A percentile compares a stretch with the other conserved stretches of the same genome.
phyloP scores from a whole-genome alignment of 2,888 invertebrate genomes.

The Helobdella robusta region DNA sequence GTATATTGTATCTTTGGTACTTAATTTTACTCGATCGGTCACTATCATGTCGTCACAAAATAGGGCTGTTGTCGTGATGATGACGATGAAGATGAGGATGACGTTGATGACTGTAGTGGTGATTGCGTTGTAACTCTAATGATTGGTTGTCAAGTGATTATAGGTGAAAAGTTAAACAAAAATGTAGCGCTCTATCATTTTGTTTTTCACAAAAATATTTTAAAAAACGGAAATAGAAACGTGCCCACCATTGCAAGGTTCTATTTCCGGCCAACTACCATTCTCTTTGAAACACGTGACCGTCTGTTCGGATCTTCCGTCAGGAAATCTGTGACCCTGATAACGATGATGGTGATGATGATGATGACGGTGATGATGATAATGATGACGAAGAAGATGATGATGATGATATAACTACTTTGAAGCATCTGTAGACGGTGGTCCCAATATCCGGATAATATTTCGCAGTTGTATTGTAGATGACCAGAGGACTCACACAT shows the following conservation, averaged over 20 bases:
- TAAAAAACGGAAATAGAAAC: too few relatives aligned
- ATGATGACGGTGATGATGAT: slow-evolving; percentile 3
- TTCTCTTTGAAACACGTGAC: slow-evolving; percentile 13
- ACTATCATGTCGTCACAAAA: slow-evolving; percentile 7
- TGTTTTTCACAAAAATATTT: too few relatives aligned
- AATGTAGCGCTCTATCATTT: too few relatives aligned
- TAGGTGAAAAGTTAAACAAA: too few relatives aligned
- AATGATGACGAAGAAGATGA: background rate
- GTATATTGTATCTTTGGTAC: background rate
- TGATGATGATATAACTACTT: slow-evolving; percentile 13
- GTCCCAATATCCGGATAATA: background rate
- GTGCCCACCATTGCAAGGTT: slow-evolving; percentile 19
- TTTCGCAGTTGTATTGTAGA: slow-evolving; percentile 8
- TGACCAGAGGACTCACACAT: slow-evolving; percentile 4
- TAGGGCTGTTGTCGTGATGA: too few relatives aligned
- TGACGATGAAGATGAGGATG: too few relatives aligned
- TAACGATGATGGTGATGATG: background rate
- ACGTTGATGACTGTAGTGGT: too few relatives aligned
- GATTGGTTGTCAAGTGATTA: too few relatives aligned
- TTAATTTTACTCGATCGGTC: background rate
- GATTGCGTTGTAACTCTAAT: too few relatives aligned
- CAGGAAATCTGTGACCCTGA: slow-evolving; percentile 16
- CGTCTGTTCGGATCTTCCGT: background rate
- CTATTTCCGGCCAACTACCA: slow-evolving; percentile 10
- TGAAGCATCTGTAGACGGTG: slow-evolving; percentile 3